Evolutionary conservation across 2,113 vertebrate genomes (phyloP).

Genomic region (Loxodonta africana): DNA sequence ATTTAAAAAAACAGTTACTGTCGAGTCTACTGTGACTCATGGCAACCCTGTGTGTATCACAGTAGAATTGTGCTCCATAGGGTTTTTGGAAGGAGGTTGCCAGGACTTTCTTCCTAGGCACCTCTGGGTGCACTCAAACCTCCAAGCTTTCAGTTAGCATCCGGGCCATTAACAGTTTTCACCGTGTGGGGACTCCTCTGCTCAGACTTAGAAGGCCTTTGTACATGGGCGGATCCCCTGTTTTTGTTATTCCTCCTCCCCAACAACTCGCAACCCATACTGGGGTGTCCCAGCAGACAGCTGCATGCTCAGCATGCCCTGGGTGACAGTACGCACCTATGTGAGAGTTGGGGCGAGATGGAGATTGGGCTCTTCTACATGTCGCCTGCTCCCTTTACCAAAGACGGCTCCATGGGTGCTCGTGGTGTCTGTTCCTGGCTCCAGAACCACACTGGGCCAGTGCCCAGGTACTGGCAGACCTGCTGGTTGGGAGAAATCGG

Average conservation of each 20-base stretch:
- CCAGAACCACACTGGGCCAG: not conserved
- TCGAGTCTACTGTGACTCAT: not conserved
- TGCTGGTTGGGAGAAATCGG: not conserved
- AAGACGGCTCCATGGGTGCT: not conserved
- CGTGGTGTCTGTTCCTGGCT: not conserved
- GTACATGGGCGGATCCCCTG: no score
- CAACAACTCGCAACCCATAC: no score
- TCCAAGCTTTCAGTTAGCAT: not conserved
- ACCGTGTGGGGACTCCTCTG: not conserved
- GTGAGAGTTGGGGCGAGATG: not conserved
- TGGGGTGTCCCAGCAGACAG: not conserved
- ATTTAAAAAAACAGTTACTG: not conserved
- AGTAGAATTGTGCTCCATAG: not conserved
- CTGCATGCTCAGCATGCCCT: not conserved
- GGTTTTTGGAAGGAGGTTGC: not conserved
- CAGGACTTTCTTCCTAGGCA: not conserved
- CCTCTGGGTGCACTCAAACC: not conserved
- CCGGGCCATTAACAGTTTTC: not conserved
- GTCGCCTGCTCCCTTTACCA: slow-evolving; percentile 39
- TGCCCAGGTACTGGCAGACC: not conserved
- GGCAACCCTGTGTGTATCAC: not conserved
- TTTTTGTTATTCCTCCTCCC: not conserved
- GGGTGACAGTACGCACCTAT: not conserved
- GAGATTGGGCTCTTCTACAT: not conserved
- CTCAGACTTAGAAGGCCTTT: not conserved